phyloP scores from a whole-genome alignment of 2,113 vertebrate genomes.

The Dinomys branickii region DNA sequence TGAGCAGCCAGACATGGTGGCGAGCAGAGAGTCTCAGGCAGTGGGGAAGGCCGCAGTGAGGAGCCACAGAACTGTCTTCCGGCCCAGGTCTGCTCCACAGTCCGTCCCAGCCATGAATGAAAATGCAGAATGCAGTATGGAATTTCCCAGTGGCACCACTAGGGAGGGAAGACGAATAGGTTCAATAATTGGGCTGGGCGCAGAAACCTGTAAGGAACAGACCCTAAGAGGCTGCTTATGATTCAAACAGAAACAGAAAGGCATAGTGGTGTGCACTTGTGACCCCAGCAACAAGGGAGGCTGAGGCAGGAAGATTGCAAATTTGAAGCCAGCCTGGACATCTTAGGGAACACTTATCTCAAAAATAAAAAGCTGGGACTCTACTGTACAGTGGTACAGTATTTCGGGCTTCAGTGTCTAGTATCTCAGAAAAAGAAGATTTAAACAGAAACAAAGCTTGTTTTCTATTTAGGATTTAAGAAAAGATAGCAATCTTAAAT shows the following conservation, averaged over 20 bases:
- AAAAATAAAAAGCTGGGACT: not conserved
- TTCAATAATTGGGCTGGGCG: not conserved
- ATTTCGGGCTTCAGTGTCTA: not conserved
- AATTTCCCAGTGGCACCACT: not conserved
- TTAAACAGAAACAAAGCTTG: not conserved
- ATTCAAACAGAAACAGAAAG: constrained; percentile 1
- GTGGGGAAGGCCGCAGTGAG: not conserved
- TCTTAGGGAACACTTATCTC: not conserved
- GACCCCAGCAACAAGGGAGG: not conserved
- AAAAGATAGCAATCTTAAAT: not conserved
- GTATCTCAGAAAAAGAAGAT: not conserved
- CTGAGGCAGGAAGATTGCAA: not conserved
- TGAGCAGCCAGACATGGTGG: not conserved
- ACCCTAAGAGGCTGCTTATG: not conserved
- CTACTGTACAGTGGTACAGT: not conserved
- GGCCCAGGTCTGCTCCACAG: not conserved
- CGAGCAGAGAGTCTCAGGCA: not conserved
- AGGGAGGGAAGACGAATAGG: not conserved
- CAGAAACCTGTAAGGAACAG: not conserved
- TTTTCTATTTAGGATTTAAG: constrained; percentile 24
- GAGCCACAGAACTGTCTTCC: not conserved
- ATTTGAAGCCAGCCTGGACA: not conserved
- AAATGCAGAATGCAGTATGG: not conserved
- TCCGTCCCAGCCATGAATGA: rapidly evolving
- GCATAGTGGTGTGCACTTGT: not conserved